Evolutionary conservation across 1,140 invertebrate species (phyloP).

Genomic region (Cherax quadricarinatus): DNA sequence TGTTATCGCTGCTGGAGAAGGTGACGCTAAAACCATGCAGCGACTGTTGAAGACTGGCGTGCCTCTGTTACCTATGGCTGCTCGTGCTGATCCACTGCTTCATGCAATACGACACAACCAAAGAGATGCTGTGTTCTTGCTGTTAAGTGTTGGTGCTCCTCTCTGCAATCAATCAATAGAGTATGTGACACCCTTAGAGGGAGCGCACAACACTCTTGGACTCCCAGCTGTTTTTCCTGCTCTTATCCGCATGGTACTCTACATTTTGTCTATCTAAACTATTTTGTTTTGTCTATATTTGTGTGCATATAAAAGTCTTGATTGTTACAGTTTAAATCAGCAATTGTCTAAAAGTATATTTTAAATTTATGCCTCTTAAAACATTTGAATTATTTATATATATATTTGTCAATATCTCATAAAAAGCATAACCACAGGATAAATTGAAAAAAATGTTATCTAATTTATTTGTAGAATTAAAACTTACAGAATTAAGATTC

Average conservation of each 20-base stretch:
- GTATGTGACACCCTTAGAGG: not conserved
- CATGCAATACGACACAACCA: slow-evolving; percentile 41
- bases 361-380: no score
- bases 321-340: no score
- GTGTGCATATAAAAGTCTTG: no score
- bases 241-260: not conserved
- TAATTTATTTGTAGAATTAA: no score
- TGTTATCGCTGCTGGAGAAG: not conserved
- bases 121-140: slow-evolving; percentile 15
- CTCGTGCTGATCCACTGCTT: not conserved
- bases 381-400: no score
- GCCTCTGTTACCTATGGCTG: not conserved
- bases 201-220: not conserved
- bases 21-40: not conserved
- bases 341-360: no score
- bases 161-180: not conserved
- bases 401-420: no score
- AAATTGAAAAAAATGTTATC: no score
- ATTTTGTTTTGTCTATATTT: no score
- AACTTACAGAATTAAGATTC: no score
- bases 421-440: no score
- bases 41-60: not conserved
- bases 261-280: no score
- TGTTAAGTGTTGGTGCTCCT: slow-evolving; percentile 18
- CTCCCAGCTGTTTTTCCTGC: slow-evolving; percentile 13